Base-by-base conservation (phyloP, 1,140 invertebrate species). In the Zaprionus taronus region DNA sequence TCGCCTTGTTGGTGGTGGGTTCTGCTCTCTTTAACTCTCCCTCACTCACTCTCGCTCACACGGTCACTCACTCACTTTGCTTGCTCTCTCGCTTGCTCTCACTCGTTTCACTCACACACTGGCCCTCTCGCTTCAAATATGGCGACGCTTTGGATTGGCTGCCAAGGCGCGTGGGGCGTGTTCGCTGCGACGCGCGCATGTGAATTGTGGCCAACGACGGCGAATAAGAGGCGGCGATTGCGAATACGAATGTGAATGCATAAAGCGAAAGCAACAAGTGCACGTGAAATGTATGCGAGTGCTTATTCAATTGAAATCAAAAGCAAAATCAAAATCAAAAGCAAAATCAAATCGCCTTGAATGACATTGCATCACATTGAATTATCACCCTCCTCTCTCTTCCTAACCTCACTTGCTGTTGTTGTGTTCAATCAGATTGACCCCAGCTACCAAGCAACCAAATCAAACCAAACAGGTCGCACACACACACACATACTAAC, bases 71-170 rank as follows among this genome's bases (percentile, higher is more conserved):
- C 62, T 72, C 47, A 20, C 66, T 57, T 9, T 3, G 38, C 31
- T 5, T 15, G 38, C 38, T 41, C 14, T 41, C 38, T 5, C 41
- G 41, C n/a, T 47, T n/a, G 15, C 38, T 6, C 38, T n/a, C 1
- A 7, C 2, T n/a, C 15, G 38, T 7, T n/a, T n/a, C n/a, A 17
- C 41, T 24, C 57, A 24, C 56, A 22, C 24, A 34, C 70, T 14
- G 38, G 75, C 76, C 65, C 73, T 81, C 85, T 77, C 85, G 69
- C 80, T 90, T 81, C 82, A 89, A 89, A 89, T 90, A 89, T 89
- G 85, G 85, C 85, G 85, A 72, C 53, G 55, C 24, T 61, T 73
- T 44, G 67, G 81, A 89, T 89, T 89, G 85, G 85, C 53, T 67
- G 66, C 7, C 56, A 24, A 36, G 12, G 28, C 11, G 55, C 22